Conservation (phyloP, 2,113 vertebrate genomes). For the Eonycteris spelaea region DNA sequence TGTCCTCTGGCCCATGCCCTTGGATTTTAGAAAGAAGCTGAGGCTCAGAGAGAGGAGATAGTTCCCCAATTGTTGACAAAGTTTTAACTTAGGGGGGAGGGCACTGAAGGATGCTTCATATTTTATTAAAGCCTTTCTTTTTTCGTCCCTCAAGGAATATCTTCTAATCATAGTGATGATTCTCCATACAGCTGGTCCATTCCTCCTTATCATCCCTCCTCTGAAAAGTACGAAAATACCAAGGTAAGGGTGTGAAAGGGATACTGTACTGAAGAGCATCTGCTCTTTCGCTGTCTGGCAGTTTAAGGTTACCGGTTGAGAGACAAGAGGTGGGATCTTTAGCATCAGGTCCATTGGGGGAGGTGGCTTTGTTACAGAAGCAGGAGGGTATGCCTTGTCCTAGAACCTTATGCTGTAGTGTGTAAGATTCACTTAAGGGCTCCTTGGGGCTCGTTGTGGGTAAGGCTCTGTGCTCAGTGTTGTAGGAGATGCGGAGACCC, state of each 20-base stretch:
- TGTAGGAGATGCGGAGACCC: background rate
- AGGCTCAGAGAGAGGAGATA: background rate
- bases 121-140: constrained; percentile 1
- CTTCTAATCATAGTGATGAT: constrained; percentile 94
- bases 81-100: background rate
- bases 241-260: constrained; percentile 75
- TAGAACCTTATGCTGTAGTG: background rate
- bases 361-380: background rate
- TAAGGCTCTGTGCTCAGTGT: background rate
- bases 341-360: background rate
- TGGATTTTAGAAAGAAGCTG: background rate
- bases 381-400: background rate
- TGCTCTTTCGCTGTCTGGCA: background rate
- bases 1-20: background rate
- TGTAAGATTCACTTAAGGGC: background rate
- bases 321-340: background rate
- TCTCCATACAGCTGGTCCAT: constrained; percentile 97
- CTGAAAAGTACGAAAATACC: constrained; percentile 90
- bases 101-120: background rate
- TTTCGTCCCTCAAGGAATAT: constrained; percentile 84
- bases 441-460: background rate
- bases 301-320: background rate
- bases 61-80: background rate
- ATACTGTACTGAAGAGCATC: background rate
- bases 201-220: constrained; percentile 93